Evolutionary conservation across 2,888 invertebrate genomes (phyloP).

Genomic region (Metacarcinus magister): DNA sequence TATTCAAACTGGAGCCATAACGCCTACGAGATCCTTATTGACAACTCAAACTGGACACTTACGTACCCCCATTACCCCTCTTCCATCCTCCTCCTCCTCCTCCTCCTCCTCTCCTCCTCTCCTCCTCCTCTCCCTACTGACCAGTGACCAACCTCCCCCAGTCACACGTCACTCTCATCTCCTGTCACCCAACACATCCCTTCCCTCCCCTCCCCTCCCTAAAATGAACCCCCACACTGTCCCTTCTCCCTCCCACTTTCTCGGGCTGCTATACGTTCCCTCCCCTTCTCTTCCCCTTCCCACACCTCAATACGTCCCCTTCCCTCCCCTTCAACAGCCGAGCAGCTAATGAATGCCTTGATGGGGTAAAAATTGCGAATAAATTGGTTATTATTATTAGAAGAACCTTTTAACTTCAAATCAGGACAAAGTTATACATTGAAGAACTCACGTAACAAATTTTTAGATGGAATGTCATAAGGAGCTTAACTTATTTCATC

Average conservation of each 20-base stretch:
- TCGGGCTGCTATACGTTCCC: neutral
- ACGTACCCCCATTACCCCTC: neutral
- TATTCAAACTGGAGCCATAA: constrained; percentile 74
- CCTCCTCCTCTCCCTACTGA: constrained; percentile 12
- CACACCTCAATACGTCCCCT: no score
- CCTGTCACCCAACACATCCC: neutral
- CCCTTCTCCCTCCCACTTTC: neutral
- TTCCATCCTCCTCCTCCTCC: neutral
- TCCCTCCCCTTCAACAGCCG: neutral
- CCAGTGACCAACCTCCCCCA: constrained; percentile 9
- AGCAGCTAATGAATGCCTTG: no score
- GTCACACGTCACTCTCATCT: neutral
- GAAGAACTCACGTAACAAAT: no score
- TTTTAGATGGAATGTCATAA: no score
- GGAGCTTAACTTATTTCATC: no score
- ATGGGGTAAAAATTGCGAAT: no score
- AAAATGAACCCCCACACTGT: neutral
- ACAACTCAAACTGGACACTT: constrained; percentile 56
- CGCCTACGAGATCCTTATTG: constrained; percentile 75
- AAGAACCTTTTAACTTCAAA: no score
- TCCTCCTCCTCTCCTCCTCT: neutral
- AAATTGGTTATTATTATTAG: no score
- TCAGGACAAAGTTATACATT: no score
- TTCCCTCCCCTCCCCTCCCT: neutral
- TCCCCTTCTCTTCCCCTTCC: neutral